Base-by-base conservation (phyloP, 2,888 invertebrate genomes). In the Synergus gifuensis region DNA sequence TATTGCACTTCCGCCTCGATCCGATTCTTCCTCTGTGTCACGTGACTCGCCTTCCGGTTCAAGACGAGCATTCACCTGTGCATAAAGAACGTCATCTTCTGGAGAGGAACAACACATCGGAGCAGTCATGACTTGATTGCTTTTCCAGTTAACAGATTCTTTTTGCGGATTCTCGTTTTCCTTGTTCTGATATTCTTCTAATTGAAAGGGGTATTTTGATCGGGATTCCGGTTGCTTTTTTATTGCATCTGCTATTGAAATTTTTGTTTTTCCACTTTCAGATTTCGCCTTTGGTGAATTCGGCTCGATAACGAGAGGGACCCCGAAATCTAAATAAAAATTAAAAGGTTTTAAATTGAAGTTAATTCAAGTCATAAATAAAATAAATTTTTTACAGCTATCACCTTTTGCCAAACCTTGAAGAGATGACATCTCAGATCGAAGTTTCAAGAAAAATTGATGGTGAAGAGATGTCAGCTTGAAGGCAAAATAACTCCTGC, bases 401-500 rank as follows among this genome's bases (percentile, higher is more conserved):
- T 76, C 86, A 92, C 93, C 93, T 89, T 92, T 91, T 40, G 90
- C 89, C 40, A 92, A 87, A 28, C 90, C 89, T 76, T 92, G 91
- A 60, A 92, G 87, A 78, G 96, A 96, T 82, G 95, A 95, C 83
- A 95, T 94, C 89, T 96, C 96, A 63, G 95, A 95, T 89, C 96
- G 94, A 76, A 96, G 92, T 88, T 95, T 95, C 87, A 96, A 93
- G 92, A 96, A 96, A 90, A 96, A 94, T 89, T 96, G 95, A 89
- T 96, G 96, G 90, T 96, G 96, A 67, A 96, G 92, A n/a, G 96
- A 96, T 12, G 96, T 96, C 81, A 96, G 91, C 92, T 95, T 95
- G 92, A 96, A 96, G 80, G 96, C 94, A 88, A 96, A 96, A 89
- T 95, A 96, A 88, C 96, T 96, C 92, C 95, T 94, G 89, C 54